These are phyloP conservation scores for Anticlea derivata DNA, from an alignment of 2,888 invertebrate species.

Conservation along the genomic window DNA sequence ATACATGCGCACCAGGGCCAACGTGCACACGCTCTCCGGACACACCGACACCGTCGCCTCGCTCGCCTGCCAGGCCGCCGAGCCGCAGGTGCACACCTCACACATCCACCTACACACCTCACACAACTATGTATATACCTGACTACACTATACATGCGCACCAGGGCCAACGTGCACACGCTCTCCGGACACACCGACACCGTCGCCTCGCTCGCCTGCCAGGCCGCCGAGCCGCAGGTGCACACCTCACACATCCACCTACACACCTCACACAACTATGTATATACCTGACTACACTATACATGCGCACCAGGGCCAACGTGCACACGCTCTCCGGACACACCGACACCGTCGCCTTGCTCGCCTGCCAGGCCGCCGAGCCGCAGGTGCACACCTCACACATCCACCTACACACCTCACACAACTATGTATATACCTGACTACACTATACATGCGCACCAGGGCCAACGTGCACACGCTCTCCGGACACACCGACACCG, in stretches of 20 bases:
- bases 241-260: too few relatives aligned
- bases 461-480: constrained; percentile 93
- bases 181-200: constrained; percentile 98
- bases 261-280: background rate
- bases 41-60: constrained; percentile 99
- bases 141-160: too few relatives aligned
- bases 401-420: too few relatives aligned
- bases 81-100: constrained; percentile 98
- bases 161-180: constrained; percentile 99
- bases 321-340: constrained; percentile 90
- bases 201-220: constrained; percentile 96
- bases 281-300: too few relatives aligned
- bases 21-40: constrained; percentile 97
- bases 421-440: too few relatives aligned
- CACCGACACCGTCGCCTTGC: constrained; percentile 98
- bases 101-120: too few relatives aligned
- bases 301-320: constrained; percentile 99
- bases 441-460: too few relatives aligned
- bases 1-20: constrained; percentile 99
- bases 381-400: too few relatives aligned
- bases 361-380: constrained; percentile 95
- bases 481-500: constrained; percentile 97
- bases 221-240: constrained; percentile 97
- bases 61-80: constrained; percentile 95
- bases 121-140: too few relatives aligned